A percentile compares a stretch with the other conserved stretches of the same genome.
These are phyloP conservation scores for Acropora yongei DNA, from an alignment of 64 coral and sea anemone species.

Conservation along the genomic window DNA sequence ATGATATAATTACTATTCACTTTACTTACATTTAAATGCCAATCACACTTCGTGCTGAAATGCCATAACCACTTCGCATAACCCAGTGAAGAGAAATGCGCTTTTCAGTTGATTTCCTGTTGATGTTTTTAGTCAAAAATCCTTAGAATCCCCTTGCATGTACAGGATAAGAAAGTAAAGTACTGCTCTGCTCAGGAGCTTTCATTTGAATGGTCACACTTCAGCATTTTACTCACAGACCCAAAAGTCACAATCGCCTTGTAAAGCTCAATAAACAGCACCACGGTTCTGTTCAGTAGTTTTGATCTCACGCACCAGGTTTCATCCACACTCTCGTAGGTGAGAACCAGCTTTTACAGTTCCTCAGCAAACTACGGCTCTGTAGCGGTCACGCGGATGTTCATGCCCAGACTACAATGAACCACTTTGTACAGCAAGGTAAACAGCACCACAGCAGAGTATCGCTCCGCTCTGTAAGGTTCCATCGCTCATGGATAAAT, in stretches of 20 bases:
- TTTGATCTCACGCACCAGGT: not conserved
- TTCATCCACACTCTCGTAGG: not conserved
- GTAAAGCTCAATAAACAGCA: not conserved
- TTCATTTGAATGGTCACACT: not conserved
- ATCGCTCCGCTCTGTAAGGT: not conserved
- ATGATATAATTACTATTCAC: not conserved
- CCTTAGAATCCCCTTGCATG: too few species aligned
- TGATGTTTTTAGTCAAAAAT: too few species aligned
- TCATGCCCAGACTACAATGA: not conserved
- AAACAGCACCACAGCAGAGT: not conserved
- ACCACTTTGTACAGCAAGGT: not conserved
- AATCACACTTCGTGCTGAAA: too few species aligned
- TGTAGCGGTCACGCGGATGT: too few species aligned
- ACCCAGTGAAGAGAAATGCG: too few species aligned
- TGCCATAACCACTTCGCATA: too few species aligned
- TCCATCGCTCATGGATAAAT: too few species aligned
- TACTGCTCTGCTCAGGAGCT: not conserved
- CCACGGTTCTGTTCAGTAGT: too few species aligned
- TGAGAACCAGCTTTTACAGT: not conserved
- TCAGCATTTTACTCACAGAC: not conserved
- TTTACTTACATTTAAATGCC: not conserved
- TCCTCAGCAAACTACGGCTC: too few species aligned
- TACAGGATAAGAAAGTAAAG: too few species aligned
- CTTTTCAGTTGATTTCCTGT: too few species aligned
- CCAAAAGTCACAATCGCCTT: not conserved